Percentiles rank a stretch among this genome's conserved stretches.
These are phyloP conservation scores for Ashinkailepas kermadecensis DNA, from an alignment of 2,888 invertebrate genomes.

Conservation along the genomic window DNA sequence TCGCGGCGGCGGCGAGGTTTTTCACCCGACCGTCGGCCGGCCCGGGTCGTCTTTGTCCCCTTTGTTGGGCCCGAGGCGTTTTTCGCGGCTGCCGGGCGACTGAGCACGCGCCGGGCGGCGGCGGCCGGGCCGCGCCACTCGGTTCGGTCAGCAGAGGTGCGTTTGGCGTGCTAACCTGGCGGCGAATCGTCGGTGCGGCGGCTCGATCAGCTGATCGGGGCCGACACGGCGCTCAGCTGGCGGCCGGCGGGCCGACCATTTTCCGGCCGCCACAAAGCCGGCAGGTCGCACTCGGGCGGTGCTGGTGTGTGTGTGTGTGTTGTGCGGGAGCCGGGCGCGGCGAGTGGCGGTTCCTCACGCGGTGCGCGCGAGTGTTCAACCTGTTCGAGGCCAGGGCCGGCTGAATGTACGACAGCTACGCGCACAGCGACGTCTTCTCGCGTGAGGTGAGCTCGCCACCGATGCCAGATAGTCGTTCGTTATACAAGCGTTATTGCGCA, in stretches of 20 bases:
- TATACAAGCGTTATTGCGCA: too few species aligned
- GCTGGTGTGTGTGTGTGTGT: not conserved
- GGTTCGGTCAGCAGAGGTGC: constrained; percentile 9
- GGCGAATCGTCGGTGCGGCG: constrained; percentile 4
- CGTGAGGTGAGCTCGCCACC: not conserved
- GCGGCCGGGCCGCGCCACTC: not conserved
- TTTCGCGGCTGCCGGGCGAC: not conserved
- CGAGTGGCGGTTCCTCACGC: too few species aligned
- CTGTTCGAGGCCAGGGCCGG: not conserved
- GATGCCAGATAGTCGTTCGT: too few species aligned
- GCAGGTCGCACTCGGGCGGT: not conserved
- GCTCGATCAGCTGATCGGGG: constrained; percentile 3
- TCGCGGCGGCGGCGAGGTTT: not conserved
- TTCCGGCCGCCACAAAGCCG: not conserved
- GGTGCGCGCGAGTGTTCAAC: too few species aligned
- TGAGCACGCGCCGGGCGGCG: not conserved
- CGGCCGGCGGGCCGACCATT: not conserved
- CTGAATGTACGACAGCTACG: constrained; percentile 6
- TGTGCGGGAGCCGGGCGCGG: too few species aligned
- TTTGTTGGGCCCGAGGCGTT: constrained; percentile 10
- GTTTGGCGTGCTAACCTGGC: constrained; percentile 10
- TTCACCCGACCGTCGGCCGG: not conserved
- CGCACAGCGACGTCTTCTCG: not conserved
- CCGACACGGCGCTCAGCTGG: not conserved
- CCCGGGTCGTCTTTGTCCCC: constrained; percentile 9